Evolutionary conservation across 2,797 vertebrate species (phyloP).

Genomic region (Lagodon rhomboides): DNA sequence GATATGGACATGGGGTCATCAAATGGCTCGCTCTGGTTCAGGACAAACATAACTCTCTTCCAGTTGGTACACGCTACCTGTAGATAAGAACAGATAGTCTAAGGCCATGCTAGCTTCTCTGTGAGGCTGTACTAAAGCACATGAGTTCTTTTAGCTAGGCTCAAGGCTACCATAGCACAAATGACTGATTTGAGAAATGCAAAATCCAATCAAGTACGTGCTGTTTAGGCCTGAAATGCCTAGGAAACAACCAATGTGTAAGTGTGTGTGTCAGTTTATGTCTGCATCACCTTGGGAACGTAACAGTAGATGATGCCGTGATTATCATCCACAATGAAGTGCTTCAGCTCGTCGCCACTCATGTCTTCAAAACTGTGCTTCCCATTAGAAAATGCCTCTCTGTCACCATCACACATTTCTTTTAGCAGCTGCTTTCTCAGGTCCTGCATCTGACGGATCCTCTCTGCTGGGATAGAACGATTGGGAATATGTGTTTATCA

Average conservation of each 20-base stretch:
- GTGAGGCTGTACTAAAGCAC: too few species aligned
- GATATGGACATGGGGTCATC: slow-evolving; percentile 87
- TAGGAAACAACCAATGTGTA: not conserved
- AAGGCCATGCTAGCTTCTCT: not conserved
- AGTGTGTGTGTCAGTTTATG: not conserved
- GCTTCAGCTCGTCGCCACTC: slow-evolving; percentile 86
- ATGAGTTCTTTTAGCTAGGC: too few species aligned
- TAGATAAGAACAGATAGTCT: not conserved
- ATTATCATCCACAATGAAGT: slow-evolving; percentile 93
- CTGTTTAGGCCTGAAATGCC: not conserved
- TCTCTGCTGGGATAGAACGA: not conserved
- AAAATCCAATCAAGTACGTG: not conserved
- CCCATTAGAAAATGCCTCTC: not conserved
- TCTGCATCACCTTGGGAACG: slow-evolving; percentile 87
- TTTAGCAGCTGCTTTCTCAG: slow-evolving; percentile 31
- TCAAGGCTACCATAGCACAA: too few species aligned
- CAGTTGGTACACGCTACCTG: slow-evolving; percentile 94
- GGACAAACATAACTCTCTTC: slow-evolving; percentile 93
- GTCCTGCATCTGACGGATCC: not conserved
- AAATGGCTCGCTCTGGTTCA: slow-evolving; percentile 90
- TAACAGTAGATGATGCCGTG: slow-evolving; percentile 94
- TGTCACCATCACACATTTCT: slow-evolving; percentile 10
- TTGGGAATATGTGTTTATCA: not conserved
- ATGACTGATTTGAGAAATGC: too few species aligned
- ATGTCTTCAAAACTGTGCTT: slow-evolving; percentile 82